Evolutionary conservation across 2,888 invertebrate genomes (phyloP).

Genomic region (Salticus scenicus): DNA sequence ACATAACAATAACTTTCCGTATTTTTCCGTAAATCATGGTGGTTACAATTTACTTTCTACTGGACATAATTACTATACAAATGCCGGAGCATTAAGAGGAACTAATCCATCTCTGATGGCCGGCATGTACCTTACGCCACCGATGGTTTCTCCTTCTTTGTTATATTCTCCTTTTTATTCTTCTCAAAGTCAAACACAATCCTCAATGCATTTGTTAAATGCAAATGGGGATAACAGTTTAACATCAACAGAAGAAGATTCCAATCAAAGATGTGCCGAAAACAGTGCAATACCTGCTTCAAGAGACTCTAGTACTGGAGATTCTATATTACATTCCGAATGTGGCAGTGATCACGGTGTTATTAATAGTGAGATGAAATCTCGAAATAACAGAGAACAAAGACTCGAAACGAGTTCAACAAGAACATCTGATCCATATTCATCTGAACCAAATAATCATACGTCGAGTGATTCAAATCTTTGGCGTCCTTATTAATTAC

Average conservation of each 20-base stretch:
- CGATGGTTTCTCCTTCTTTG: constrained; percentile 74
- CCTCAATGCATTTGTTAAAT: constrained; percentile 68
- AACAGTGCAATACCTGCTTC: constrained; percentile 33
- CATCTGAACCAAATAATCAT: constrained; percentile 49
- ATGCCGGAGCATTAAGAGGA: constrained; percentile 24
- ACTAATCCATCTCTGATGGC: constrained; percentile 64
- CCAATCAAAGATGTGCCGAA: constrained; percentile 29
- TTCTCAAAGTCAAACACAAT: constrained; percentile 73
- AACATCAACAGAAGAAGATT: constrained; percentile 34
- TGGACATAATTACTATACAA: constrained; percentile 71
- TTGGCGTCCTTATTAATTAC: constrained; percentile 72
- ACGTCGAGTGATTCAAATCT: constrained; percentile 60
- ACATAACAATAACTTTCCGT: constrained; percentile 39
- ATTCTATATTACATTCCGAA: constrained; percentile 55
- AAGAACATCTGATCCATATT: constrained; percentile 26
- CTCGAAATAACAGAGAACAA: constrained; percentile 15
- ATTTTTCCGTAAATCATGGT: constrained; percentile 66
- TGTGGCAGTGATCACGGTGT: constrained; percentile 50
- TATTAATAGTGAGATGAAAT: constrained; percentile 24
- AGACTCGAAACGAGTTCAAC: not conserved
- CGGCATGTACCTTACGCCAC: constrained; percentile 73
- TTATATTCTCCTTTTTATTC: constrained; percentile 75
- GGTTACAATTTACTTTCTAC: constrained; percentile 70
- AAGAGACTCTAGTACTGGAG: constrained; percentile 52
- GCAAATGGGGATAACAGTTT: constrained; percentile 46